Evolutionary conservation across 2,797 vertebrate genomes (phyloP).

Genomic region (Myotis myotis): DNA sequence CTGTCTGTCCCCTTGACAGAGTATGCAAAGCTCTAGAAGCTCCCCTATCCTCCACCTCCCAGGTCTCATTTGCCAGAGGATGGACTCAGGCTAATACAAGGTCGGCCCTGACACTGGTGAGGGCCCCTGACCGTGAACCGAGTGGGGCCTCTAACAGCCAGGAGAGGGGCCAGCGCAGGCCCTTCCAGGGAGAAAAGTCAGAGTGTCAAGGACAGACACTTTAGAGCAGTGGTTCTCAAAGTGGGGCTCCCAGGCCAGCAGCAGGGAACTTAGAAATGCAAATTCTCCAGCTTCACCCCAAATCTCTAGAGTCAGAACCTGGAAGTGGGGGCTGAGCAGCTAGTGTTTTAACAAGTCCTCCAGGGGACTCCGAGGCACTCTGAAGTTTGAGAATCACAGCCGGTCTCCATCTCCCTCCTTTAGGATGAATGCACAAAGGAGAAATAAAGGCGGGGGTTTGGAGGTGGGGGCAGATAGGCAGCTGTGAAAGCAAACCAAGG

Average conservation of each 20-base stretch:
- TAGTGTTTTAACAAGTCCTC: not conserved
- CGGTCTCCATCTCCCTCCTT: too few species aligned
- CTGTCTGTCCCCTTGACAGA: not conserved
- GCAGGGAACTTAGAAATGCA: not conserved
- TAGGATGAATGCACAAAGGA: not conserved
- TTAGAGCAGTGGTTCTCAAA: not conserved
- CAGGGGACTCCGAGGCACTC: not conserved
- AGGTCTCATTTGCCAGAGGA: not conserved
- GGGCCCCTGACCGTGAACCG: not conserved
- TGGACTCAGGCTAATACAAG: not conserved
- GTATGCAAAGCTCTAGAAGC: not conserved
- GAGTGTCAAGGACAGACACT: not conserved
- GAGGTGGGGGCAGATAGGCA: not conserved
- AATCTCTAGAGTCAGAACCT: not conserved
- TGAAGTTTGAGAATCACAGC: not conserved
- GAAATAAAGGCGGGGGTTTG: too few species aligned
- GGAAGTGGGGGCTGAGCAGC: not conserved
- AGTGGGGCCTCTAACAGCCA: too few species aligned
- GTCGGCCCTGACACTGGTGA: not conserved
- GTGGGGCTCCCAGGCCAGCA: not conserved
- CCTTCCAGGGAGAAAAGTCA: not conserved
- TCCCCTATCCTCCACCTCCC: not conserved
- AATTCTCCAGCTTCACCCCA: not conserved
- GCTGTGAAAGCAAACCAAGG: not conserved
- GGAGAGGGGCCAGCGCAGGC: not conserved